Base-by-base conservation (phyloP, 2,888 invertebrate species). In the Campoletis raptor region DNA sequence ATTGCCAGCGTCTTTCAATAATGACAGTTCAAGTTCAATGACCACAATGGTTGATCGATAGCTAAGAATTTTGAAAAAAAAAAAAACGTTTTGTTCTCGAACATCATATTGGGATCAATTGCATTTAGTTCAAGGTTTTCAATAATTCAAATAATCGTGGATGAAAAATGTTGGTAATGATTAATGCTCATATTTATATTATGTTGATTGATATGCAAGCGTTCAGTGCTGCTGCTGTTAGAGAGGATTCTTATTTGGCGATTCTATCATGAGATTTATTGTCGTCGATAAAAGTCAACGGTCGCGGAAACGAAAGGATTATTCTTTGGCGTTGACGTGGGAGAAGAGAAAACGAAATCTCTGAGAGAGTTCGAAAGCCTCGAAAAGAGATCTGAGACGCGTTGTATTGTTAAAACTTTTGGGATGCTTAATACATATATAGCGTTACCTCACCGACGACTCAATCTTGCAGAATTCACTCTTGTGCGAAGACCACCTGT, bases 401-500 rank as follows among this genome's bases (percentile, higher is more conserved):
- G 78, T 45, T 64, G 72, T 74, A 86, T 83, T 74, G 86, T 81
- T 83, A 72, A 77, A 69, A 61, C 24, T 57, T 79, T 83, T 42
- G 74, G 85, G 64, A 61, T 18, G 42, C 45, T 24, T 61, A 36
- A 69, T 7, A 42, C 12, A 36, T 66, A 77, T 77, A 64, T 48
- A 61, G 61, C 64, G 30, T 54, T 42, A 24, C 61, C 40, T 37
- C 69, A 37, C 40, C 73, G 81, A 82, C 88, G 81, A 82, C 87
- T 88, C 84, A 86, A 86, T 88, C 84, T 70, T 45, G 61, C 57
- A 69, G 72, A 52, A 18, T 67, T 78, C 45, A 74, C 73, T 83
- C 61, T 87, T 83, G 48, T 24, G 85, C 84, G 87, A 82, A 81
- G 87, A 85, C 89, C 89, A 89, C 88, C 89, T 89, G 89, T 89